Conservation (phyloP, 2,888 invertebrate species). For the Scaptomyza polygonia region DNA sequence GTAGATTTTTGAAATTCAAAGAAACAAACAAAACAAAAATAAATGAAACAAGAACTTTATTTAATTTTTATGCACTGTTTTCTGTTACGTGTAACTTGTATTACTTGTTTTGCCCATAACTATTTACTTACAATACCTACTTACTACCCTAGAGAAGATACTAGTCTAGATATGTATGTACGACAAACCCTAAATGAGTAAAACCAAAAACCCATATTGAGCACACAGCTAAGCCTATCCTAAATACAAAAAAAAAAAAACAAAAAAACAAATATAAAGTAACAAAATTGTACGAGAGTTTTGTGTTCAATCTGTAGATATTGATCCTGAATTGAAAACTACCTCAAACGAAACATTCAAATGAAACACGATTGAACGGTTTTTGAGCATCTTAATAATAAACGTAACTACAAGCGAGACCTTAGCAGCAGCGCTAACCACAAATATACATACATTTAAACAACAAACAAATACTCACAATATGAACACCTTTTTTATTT, state of each 20-base stretch:
- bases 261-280: constrained; percentile 24
- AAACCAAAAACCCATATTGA: constrained; percentile 20
- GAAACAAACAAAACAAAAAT: constrained; percentile 10
- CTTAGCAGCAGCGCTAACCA: constrained; percentile 71
- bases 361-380: constrained; percentile 65
- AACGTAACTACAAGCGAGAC: constrained; percentile 77
- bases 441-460: constrained; percentile 51
- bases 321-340: constrained; percentile 79
- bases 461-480: constrained; percentile 4
- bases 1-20: constrained; percentile 67
- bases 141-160: constrained; percentile 38
- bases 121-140: constrained; percentile 39
- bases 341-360: constrained; percentile 73
- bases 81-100: constrained; percentile 71
- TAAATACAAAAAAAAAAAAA: constrained; percentile 15
- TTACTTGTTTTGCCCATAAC: constrained; percentile 67
- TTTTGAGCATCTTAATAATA: constrained; percentile 72
- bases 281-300: constrained; percentile 41
- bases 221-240: constrained; percentile 43
- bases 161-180: constrained; percentile 14
- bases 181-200: constrained; percentile 26
- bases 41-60: constrained; percentile 49
- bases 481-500: constrained; percentile 6
- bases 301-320: constrained; percentile 80
- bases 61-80: constrained; percentile 79